phyloP scores from a whole-genome alignment of 2,888 invertebrate genomes.

The Eupsilia transversa region DNA sequence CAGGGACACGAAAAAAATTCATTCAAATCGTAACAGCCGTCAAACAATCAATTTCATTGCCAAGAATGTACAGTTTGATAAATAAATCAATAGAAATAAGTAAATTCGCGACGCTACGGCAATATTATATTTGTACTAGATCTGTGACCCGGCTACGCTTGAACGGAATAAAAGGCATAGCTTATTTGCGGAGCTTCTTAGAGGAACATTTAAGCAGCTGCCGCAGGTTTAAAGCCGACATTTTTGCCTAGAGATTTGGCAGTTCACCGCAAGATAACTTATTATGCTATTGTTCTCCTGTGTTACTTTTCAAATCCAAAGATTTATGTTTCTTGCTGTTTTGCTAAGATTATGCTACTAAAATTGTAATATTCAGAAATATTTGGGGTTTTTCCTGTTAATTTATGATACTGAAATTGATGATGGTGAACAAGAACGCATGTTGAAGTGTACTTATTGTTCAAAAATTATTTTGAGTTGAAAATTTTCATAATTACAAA shows the following conservation, averaged over 20 bases:
- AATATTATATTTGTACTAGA: constrained; percentile 86
- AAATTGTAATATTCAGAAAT: neutral
- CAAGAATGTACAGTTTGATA: constrained; percentile 58
- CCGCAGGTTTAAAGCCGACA: constrained; percentile 59
- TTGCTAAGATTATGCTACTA: neutral
- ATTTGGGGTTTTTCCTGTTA: neutral
- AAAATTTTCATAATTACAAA: neutral
- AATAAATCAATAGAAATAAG: constrained; percentile 67
- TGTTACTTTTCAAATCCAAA: constrained; percentile 44
- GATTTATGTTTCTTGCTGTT: constrained; percentile 4
- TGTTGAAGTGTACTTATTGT: neutral
- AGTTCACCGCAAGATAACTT: constrained; percentile 66
- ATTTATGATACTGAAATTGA: neutral
- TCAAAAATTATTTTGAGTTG: neutral
- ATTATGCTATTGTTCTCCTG: constrained; percentile 62
- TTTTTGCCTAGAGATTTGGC: constrained; percentile 58
- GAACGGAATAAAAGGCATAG: constrained; percentile 82
- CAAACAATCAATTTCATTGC: constrained; percentile 48
- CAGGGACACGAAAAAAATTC: constrained; percentile 8
- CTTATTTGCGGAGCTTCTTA: constrained; percentile 78
- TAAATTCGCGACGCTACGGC: constrained; percentile 71
- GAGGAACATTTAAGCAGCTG: constrained; percentile 74
- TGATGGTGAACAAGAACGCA: neutral
- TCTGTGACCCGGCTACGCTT: constrained; percentile 88
- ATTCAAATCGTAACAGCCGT: constrained; percentile 37